phyloP scores from a whole-genome alignment of 2,888 invertebrate species.

The Stenurella melanura region DNA sequence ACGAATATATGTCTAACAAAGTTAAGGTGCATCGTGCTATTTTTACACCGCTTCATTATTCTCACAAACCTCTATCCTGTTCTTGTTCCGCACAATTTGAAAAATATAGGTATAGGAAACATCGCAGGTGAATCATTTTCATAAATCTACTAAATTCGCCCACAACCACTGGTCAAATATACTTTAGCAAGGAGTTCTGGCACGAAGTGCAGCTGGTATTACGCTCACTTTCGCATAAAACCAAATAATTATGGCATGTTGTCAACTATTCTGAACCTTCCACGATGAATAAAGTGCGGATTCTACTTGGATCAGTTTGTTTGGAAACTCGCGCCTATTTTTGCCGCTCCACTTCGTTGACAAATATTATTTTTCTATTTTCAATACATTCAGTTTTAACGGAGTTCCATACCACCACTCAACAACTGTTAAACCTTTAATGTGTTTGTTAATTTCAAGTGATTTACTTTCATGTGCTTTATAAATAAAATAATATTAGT shows the following conservation, averaged over 20 bases:
- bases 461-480: neutral
- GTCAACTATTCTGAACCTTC: conserved; percentile 65
- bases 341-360: conserved; percentile 61
- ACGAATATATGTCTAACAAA: too few relatives aligned
- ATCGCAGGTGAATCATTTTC: neutral
- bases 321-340: conserved; percentile 55
- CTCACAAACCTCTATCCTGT: neutral
- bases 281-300: conserved; percentile 58
- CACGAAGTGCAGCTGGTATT: conserved; percentile 7
- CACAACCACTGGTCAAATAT: conserved; percentile 18
- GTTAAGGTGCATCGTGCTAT: neutral
- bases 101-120: conserved; percentile 38
- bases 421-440: conserved; percentile 36
- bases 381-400: conserved; percentile 55
- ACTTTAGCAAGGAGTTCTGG: neutral
- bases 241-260: conserved; percentile 62
- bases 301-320: conserved; percentile 42
- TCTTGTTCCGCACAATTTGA: conserved; percentile 26
- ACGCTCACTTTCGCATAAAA: conserved; percentile 37
- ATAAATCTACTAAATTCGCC: neutral
- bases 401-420: conserved; percentile 41
- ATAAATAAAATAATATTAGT: conserved; percentile 1
- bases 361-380: conserved; percentile 66
- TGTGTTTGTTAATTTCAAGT: conserved; percentile 22
- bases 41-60: neutral